A percentile compares a stretch with the other conserved stretches of the same genome.
Conservation (phyloP, 1,140 invertebrate species). For the Euura saliciscinereae region DNA sequence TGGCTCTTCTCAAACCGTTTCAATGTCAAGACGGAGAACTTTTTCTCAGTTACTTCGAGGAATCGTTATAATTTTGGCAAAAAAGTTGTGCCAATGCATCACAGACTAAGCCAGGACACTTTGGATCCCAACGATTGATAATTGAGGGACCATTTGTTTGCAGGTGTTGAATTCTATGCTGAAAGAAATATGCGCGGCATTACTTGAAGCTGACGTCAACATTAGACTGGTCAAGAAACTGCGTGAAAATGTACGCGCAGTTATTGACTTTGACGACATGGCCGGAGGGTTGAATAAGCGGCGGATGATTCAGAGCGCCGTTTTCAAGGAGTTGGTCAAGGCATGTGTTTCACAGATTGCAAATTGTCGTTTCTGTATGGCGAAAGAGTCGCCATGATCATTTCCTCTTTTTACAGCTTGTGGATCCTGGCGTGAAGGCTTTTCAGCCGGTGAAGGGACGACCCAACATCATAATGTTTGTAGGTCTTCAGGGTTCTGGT, state of each 20-base stretch:
- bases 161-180: conserved; percentile 98
- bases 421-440: conserved; percentile 98
- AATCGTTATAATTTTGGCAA: not conserved
- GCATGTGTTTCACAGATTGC: conserved; percentile 58
- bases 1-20: no score
- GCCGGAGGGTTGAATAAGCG: conserved; percentile 98
- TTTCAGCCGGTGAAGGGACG: conserved; percentile 96
- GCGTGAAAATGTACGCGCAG: conserved; percentile 96
- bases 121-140: not conserved
- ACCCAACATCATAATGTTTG: conserved; percentile 99
- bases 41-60: no score
- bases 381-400: conserved; percentile 11
- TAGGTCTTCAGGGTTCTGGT: conserved; percentile 97
- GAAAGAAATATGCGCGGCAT: conserved; percentile 96
- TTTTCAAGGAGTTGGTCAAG: conserved; percentile 98
- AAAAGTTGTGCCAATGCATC: not conserved
- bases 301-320: conserved; percentile 98
- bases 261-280: conserved; percentile 99
- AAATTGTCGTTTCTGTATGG: conserved; percentile 9
- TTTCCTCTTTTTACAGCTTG: conserved; percentile 70
- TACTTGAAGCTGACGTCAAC: conserved; percentile 99
- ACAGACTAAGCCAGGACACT: not conserved
- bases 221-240: conserved; percentile 95
- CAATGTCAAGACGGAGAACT: no score
- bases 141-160: conserved; percentile 21